phyloP scores from a whole-genome alignment of 2,797 vertebrate species.

The Chelidonichthys spinosus region DNA sequence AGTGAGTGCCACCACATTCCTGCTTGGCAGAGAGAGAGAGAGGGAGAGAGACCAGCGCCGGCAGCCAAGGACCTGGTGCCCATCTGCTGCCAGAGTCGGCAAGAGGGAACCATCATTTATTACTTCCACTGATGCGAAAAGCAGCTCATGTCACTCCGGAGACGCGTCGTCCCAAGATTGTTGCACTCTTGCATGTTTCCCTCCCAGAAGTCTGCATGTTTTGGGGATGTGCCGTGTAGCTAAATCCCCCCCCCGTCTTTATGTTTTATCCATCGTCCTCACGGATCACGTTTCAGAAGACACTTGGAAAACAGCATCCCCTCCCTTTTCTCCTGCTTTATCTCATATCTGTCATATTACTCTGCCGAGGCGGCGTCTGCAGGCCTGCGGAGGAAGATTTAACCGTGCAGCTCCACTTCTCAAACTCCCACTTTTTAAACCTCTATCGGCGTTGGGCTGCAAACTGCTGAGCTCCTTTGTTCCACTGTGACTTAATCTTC shows the following conservation, averaged over 20 bases:
- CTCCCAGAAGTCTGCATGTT: slow-evolving; percentile 35
- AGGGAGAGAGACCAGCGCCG: slow-evolving; percentile 52
- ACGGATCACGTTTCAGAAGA: slow-evolving; percentile 63
- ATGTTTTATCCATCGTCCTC: slow-evolving; percentile 52
- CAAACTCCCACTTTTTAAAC: slow-evolving; percentile 55
- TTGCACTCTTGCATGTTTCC: slow-evolving; percentile 33
- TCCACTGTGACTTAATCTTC: slow-evolving; percentile 65
- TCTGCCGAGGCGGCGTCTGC: slow-evolving; percentile 36
- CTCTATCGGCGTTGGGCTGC: slow-evolving; percentile 72
- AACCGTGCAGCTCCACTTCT: slow-evolving; percentile 28
- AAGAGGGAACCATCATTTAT: slow-evolving; percentile 60
- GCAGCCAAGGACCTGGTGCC: slow-evolving; percentile 58
- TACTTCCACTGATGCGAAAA: slow-evolving; percentile 67
- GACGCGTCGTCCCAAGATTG: slow-evolving; percentile 44
- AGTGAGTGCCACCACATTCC: slow-evolving; percentile 60
- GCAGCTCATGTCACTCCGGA: slow-evolving; percentile 60
- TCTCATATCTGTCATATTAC: slow-evolving; percentile 57
- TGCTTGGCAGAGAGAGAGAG: slow-evolving; percentile 63
- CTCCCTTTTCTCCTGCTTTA: slow-evolving; percentile 51
- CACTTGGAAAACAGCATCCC: slow-evolving; percentile 39
- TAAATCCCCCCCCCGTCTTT: slow-evolving; percentile 7
- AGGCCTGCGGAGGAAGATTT: slow-evolving; percentile 35
- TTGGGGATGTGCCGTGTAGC: slow-evolving; percentile 11
- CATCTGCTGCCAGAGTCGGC: slow-evolving; percentile 64
- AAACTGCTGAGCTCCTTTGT: slow-evolving; percentile 60